These are phyloP conservation scores for Drosophila yakuba DNA, from an alignment of 1,140 invertebrate genomes.

Conservation along the genomic window DNA sequence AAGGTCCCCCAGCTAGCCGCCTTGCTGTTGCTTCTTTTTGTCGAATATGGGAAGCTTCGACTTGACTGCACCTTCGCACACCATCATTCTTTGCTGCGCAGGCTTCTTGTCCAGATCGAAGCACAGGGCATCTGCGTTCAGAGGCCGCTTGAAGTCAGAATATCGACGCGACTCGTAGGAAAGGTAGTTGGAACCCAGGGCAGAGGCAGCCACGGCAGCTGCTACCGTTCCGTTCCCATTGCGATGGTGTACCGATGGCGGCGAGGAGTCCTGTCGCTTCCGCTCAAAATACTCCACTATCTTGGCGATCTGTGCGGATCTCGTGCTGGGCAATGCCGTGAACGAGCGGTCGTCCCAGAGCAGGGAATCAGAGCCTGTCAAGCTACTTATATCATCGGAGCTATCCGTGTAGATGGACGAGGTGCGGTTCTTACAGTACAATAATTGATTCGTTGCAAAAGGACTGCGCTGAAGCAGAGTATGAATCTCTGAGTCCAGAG, in stretches of 20 bases:
- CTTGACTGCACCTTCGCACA: slow-evolving; percentile 93
- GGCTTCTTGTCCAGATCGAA: slow-evolving; percentile 83
- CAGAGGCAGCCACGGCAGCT: slow-evolving; percentile 72
- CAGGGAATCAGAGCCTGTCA: slow-evolving; percentile 90
- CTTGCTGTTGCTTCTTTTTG: slow-evolving; percentile 87
- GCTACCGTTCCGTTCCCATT: slow-evolving; percentile 66
- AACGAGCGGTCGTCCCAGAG: slow-evolving; percentile 89
- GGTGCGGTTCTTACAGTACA: slow-evolving; percentile 89
- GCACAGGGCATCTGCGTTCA: slow-evolving; percentile 73
- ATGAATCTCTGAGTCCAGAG: slow-evolving; percentile 85
- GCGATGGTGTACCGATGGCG: slow-evolving; percentile 72
- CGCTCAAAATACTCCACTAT: slow-evolving; percentile 95
- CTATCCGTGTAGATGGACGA: slow-evolving; percentile 94
- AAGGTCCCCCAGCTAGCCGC: slow-evolving; percentile 41
- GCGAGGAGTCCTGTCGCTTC: slow-evolving; percentile 86
- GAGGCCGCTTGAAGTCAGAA: slow-evolving; percentile 79
- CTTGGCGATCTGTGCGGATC: slow-evolving; percentile 91
- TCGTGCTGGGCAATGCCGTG: slow-evolving; percentile 84
- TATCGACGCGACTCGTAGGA: slow-evolving; percentile 76
- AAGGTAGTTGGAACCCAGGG: slow-evolving; percentile 66
- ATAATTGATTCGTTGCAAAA: slow-evolving; percentile 84
- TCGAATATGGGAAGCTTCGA: slow-evolving; percentile 94
- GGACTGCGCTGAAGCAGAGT: slow-evolving; percentile 81
- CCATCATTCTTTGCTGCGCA: slow-evolving; percentile 87
- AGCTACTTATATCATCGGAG: slow-evolving; percentile 92